These are phyloP conservation scores for Bursaphelenchus okinawaensis DNA, from an alignment of 2,888 invertebrate genomes.

Conservation along the genomic window DNA sequence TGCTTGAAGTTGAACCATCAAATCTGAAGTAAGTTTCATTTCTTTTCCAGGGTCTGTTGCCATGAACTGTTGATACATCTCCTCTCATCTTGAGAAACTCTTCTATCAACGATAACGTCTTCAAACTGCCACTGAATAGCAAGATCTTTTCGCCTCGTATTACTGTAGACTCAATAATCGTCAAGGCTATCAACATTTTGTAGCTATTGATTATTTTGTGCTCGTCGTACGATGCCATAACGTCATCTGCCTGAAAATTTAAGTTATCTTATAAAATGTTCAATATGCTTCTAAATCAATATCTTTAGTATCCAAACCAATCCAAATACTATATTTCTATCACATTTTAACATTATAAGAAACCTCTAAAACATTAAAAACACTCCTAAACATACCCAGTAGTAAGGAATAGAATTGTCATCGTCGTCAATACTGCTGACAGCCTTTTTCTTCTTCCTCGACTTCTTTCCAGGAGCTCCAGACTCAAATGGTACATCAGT, in stretches of 20 bases:
- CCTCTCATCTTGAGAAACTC: slow-evolving; percentile 75
- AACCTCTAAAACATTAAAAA: too few species aligned
- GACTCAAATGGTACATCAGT: background rate
- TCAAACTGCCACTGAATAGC: slow-evolving; percentile 89
- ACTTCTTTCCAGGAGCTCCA: slow-evolving; percentile 7
- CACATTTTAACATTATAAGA: background rate
- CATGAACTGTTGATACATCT: slow-evolving; percentile 60
- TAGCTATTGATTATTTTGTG: slow-evolving; percentile 86
- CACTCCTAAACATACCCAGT: too few species aligned
- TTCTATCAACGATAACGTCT: slow-evolving; percentile 89
- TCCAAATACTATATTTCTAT: background rate
- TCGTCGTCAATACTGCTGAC: background rate
- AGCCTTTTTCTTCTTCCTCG: slow-evolving; percentile 1
- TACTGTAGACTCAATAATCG: slow-evolving; percentile 81
- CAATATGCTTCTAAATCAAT: too few species aligned
- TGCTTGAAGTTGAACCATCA: slow-evolving; percentile 88
- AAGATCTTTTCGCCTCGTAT: slow-evolving; percentile 80
- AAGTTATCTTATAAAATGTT: too few species aligned
- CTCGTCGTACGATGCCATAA: slow-evolving; percentile 68
- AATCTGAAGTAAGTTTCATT: slow-evolving; percentile 79
- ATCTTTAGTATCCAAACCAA: too few species aligned
- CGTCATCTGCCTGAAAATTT: slow-evolving; percentile 59
- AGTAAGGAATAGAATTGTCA: slow-evolving; percentile 14
- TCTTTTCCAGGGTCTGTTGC: slow-evolving; percentile 69
- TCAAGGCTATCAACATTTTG: slow-evolving; percentile 88